A percentile compares a stretch with the other conserved stretches of the same genome.
These are phyloP conservation scores for Nansenia antarctica DNA, from an alignment of 2,113 vertebrate species.

Conservation along the genomic window DNA sequence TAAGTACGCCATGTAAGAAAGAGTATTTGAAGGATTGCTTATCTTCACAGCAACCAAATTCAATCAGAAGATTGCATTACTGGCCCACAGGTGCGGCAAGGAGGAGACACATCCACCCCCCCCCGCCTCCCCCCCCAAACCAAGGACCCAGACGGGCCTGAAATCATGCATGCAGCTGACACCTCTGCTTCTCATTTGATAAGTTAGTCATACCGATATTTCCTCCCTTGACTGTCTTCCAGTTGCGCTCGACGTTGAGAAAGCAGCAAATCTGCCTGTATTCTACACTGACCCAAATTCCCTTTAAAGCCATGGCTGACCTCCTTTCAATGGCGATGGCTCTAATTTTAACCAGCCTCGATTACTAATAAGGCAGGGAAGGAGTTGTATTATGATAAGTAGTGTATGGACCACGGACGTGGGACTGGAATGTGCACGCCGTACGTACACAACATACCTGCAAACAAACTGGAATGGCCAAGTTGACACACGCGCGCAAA, in stretches of 20 bases:
- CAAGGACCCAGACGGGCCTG: background rate
- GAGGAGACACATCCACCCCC: too few relatives aligned
- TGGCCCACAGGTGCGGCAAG: too few relatives aligned
- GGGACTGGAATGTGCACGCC: background rate
- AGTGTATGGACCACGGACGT: slow-evolving; percentile 46
- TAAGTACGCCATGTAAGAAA: background rate
- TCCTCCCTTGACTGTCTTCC: background rate
- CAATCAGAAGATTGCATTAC: background rate
- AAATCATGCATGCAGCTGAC: background rate
- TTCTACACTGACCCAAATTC: slow-evolving; percentile 75
- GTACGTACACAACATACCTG: background rate
- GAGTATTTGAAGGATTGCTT: background rate
- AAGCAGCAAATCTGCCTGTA: slow-evolving; percentile 15
- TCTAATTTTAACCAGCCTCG: slow-evolving; percentile 73
- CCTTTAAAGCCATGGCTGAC: slow-evolving; percentile 60
- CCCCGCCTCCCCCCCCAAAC: background rate
- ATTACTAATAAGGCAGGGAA: slow-evolving; percentile 71
- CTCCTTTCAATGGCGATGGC: slow-evolving; percentile 71
- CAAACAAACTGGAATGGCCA: too few relatives aligned
- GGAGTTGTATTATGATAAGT: too few relatives aligned
- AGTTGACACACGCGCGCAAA: slow-evolving; percentile 4
- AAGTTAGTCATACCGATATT: background rate
- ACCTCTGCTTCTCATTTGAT: background rate
- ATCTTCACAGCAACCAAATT: background rate
- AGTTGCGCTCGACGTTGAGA: slow-evolving; percentile 2